Evolutionary conservation across 2,113 vertebrate genomes (phyloP).

Genomic region (Rhinolophus sinicus): DNA sequence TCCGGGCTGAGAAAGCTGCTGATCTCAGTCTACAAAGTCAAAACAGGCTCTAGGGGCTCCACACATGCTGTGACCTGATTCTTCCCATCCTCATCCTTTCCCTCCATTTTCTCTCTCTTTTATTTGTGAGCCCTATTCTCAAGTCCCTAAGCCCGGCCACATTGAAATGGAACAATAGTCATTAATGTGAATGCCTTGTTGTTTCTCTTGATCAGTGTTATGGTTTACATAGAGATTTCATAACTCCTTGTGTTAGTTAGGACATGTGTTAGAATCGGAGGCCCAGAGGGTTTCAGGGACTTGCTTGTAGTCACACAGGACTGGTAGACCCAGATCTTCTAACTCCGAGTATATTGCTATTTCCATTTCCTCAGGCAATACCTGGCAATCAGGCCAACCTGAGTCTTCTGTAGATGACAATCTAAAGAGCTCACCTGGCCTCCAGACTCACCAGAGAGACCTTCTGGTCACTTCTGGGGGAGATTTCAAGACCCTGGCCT

Average conservation of each 20-base stretch:
- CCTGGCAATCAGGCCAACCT: not conserved
- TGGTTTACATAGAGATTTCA: not conserved
- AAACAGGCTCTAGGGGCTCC: not conserved
- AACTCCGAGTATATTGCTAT: not conserved
- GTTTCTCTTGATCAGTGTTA: not conserved
- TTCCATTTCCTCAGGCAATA: slow-evolving; percentile 23
- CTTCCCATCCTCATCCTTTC: not conserved
- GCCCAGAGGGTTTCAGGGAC: not conserved
- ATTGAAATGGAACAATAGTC: not conserved
- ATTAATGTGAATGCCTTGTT: not conserved
- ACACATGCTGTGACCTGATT: not conserved
- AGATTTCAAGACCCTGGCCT: not conserved
- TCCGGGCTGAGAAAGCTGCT: not conserved
- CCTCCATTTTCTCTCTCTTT: not conserved
- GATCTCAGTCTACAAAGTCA: not conserved
- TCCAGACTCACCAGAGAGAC: not conserved
- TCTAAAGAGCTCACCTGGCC: not conserved
- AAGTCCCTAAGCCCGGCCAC: not conserved
- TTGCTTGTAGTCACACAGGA: not conserved
- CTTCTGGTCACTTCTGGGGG: not conserved
- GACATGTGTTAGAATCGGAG: not conserved
- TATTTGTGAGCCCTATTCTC: not conserved
- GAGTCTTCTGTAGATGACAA: not conserved
- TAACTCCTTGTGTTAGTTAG: not conserved
- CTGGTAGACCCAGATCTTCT: not conserved